Conservation (phyloP, 2,797 vertebrate species). For the Okamejei kenojei region DNA sequence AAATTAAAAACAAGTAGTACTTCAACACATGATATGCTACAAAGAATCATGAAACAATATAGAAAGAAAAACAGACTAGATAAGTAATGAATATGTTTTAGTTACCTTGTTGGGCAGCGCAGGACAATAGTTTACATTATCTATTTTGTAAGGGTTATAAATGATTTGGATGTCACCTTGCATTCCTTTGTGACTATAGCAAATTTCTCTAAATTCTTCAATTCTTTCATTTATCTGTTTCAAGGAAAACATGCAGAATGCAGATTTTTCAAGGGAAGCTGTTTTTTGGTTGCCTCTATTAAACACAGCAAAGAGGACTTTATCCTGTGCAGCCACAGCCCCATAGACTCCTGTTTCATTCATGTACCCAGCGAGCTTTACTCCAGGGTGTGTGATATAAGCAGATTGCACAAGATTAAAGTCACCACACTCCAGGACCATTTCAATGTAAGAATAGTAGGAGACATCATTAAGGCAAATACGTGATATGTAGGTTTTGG, state of each 20-base stretch:
- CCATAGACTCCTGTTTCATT: constrained; percentile 34
- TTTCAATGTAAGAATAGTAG: constrained; percentile 90
- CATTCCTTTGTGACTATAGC: constrained; percentile 64
- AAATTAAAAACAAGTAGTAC: neutral
- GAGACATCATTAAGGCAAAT: constrained; percentile 75
- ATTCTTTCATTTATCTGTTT: constrained; percentile 69
- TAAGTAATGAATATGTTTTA: constrained; percentile 46
- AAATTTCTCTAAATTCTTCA: constrained; percentile 68
- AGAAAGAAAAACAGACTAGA: constrained; percentile 43
- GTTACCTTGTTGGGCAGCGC: constrained; percentile 41
- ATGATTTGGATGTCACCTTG: constrained; percentile 56
- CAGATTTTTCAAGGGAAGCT: constrained; percentile 53
- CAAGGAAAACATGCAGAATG: constrained; percentile 84
- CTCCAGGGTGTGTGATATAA: constrained; percentile 48
- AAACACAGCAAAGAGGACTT: constrained; percentile 59
- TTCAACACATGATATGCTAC: constrained; percentile 39
- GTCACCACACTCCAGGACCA: constrained; percentile 72
- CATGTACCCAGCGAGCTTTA: constrained; percentile 47
- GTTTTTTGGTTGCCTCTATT: constrained; percentile 51
- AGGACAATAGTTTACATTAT: constrained; percentile 46
- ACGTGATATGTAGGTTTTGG: constrained; percentile 77
- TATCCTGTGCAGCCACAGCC: constrained; percentile 42
- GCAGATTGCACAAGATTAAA: constrained; percentile 57
- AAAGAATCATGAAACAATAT: constrained; percentile 46
- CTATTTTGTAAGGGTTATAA: constrained; percentile 74